Evolutionary conservation across 92 coral and sea anemone genomes (phyloP).

Genomic region (Epizoanthus stellaris): DNA sequence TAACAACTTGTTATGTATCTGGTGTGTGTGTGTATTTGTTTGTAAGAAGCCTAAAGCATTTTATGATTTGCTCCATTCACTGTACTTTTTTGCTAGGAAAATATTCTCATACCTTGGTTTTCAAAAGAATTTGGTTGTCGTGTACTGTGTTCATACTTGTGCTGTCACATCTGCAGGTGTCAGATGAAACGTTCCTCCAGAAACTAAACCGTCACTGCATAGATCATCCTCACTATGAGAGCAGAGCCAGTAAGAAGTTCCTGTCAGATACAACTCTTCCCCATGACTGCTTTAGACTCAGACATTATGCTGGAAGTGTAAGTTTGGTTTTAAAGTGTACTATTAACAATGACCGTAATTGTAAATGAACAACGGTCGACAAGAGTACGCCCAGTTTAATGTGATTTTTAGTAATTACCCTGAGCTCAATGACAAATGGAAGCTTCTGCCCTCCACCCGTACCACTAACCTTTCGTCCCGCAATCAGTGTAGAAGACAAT

Average conservation of each 20-base stretch:
- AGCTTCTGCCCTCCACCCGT: too few species aligned
- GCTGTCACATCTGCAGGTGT: conserved; percentile 61
- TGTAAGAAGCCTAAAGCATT: background rate
- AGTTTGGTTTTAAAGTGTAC: conserved; percentile 7
- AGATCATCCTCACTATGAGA: conserved; percentile 91
- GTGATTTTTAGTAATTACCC: too few species aligned
- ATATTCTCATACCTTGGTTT: too few species aligned
- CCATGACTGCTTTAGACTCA: conserved; percentile 86
- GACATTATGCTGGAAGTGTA: conserved; percentile 98
- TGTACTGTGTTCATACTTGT: background rate
- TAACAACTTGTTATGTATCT: too few species aligned
- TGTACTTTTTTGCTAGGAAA: too few species aligned
- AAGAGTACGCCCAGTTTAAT: too few species aligned
- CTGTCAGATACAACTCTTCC: conserved; percentile 75
- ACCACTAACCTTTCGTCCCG: too few species aligned
- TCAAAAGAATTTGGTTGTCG: background rate
- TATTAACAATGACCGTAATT: background rate
- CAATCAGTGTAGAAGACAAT: too few species aligned
- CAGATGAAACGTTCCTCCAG: conserved; percentile 81
- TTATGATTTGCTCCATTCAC: too few species aligned
- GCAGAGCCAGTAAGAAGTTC: conserved; percentile 81
- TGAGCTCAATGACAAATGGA: too few species aligned
- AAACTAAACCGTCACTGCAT: conserved; percentile 85
- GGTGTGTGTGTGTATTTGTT: too few species aligned
- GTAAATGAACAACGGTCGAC: background rate